Conservation (phyloP, 2,113 vertebrate species). For the Neoarius graeffei region DNA sequence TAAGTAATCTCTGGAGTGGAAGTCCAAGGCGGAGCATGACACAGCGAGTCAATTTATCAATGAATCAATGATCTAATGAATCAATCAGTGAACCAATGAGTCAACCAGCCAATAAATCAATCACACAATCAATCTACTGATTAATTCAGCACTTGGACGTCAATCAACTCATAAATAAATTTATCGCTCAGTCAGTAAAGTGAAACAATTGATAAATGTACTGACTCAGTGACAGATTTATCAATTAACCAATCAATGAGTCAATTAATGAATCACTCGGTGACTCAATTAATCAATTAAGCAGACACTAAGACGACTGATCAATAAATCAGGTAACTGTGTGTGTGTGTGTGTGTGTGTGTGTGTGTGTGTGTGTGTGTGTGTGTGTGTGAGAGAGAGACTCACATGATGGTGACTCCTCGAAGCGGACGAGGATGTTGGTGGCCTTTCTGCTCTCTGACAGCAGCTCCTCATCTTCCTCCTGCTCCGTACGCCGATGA, state of each 20-base stretch:
- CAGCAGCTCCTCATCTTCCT: constrained; percentile 86
- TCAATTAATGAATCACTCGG: not conserved
- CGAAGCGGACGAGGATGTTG: constrained; percentile 82
- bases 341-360: not conserved
- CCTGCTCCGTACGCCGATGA: constrained; percentile 85
- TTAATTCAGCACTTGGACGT: too few relatives aligned
- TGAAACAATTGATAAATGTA: too few relatives aligned
- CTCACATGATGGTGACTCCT: constrained; percentile 88
- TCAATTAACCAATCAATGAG: not conserved
- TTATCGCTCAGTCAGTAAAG: too few relatives aligned
- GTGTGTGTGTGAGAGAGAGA: constrained; percentile 27
- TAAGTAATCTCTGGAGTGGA: too few relatives aligned
- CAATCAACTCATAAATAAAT: too few relatives aligned
- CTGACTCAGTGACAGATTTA: too few relatives aligned
- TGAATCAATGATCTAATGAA: too few relatives aligned
- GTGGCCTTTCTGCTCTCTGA: constrained; percentile 83
- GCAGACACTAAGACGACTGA: too few relatives aligned
- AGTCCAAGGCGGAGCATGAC: too few relatives aligned
- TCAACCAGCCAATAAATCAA: not conserved
- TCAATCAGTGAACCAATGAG: not conserved
- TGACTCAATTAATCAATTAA: not conserved
- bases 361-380: constrained; percentile 11
- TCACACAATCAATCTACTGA: not conserved
- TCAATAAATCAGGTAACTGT: not conserved
- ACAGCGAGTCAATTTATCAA: too few relatives aligned